Percentiles rank a stretch among this genome's conserved stretches.
phyloP scores from a whole-genome alignment of 2,797 vertebrate species.

The Tamandua tetradactyla region DNA sequence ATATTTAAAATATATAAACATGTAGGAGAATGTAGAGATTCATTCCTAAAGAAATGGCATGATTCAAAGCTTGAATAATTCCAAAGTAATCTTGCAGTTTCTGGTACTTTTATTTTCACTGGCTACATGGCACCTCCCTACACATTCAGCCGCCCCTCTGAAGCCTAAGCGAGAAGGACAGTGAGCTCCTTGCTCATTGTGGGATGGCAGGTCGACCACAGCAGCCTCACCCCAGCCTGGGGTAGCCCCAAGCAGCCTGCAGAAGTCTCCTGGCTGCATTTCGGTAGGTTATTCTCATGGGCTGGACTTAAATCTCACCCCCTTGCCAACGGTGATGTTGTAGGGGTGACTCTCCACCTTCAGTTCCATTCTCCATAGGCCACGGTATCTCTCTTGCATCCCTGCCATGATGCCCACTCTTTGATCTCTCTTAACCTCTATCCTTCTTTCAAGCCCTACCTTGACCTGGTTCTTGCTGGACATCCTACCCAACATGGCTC shows the following conservation, averaged over 20 bases:
- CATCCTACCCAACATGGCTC: not conserved
- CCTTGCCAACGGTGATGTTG: not conserved
- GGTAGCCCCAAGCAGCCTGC: fast-evolving
- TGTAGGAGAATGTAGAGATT: not conserved
- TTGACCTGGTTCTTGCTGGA: not conserved
- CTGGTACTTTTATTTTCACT: not conserved
- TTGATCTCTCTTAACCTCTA: not conserved
- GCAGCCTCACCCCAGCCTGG: not conserved
- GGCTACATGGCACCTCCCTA: fast-evolving
- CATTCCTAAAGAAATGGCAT: not conserved
- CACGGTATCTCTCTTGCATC: not conserved
- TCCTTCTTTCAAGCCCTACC: not conserved
- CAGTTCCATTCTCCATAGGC: fast-evolving
- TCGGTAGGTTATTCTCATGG: fast-evolving
- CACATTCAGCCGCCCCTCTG: too few species aligned
- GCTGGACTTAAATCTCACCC: not conserved
- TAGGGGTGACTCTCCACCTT: fast-evolving
- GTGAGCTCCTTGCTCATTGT: fast-evolving
- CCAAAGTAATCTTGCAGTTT: too few species aligned
- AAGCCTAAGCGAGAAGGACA: not conserved
- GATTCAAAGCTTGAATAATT: not conserved
- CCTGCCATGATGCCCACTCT: not conserved
- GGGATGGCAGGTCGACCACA: fast-evolving
- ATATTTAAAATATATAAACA: not conserved
- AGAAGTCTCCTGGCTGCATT: fast-evolving